Conservation (phyloP, 2,113 vertebrate genomes). For the Pyrgilauda ruficollis region DNA sequence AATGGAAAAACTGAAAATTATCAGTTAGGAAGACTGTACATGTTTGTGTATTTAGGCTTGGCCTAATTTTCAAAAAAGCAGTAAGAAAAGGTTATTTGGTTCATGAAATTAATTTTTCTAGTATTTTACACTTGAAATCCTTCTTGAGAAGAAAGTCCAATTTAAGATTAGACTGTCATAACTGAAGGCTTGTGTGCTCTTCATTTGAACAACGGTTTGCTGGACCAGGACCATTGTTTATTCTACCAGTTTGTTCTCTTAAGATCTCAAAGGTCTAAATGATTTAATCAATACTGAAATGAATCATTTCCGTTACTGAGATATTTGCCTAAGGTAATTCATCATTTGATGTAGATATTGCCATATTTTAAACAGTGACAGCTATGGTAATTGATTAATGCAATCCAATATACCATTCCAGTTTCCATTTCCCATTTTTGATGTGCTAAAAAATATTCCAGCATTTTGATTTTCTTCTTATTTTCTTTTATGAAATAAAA, state of each 20-base stretch:
- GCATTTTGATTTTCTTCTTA: slow-evolving; percentile 59
- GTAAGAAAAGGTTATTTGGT: background rate
- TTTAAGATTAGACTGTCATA: background rate
- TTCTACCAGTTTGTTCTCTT: slow-evolving; percentile 22
- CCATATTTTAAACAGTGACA: slow-evolving; percentile 17
- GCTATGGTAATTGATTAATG: slow-evolving; percentile 33
- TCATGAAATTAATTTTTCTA: background rate
- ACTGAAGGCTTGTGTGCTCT: background rate
- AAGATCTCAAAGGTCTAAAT: slow-evolving; percentile 13
- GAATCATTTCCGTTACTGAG: background rate
- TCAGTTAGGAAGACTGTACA: background rate
- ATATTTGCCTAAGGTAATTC: slow-evolving; percentile 21
- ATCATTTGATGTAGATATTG: slow-evolving; percentile 20
- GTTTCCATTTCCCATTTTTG: slow-evolving; percentile 25
- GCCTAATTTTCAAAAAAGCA: background rate
- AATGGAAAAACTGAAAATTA: background rate
- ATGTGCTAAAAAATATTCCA: slow-evolving; percentile 36
- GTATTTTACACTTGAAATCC: background rate
- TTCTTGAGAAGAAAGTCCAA: background rate
- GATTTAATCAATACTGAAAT: slow-evolving; percentile 30
- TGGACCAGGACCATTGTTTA: slow-evolving; percentile 16
- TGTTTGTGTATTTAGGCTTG: background rate
- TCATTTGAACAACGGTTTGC: background rate
- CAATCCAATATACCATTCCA: slow-evolving; percentile 13
- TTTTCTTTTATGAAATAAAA: slow-evolving; percentile 68